phyloP scores from a whole-genome alignment of 2,888 invertebrate species.

The Thecophora atra region DNA sequence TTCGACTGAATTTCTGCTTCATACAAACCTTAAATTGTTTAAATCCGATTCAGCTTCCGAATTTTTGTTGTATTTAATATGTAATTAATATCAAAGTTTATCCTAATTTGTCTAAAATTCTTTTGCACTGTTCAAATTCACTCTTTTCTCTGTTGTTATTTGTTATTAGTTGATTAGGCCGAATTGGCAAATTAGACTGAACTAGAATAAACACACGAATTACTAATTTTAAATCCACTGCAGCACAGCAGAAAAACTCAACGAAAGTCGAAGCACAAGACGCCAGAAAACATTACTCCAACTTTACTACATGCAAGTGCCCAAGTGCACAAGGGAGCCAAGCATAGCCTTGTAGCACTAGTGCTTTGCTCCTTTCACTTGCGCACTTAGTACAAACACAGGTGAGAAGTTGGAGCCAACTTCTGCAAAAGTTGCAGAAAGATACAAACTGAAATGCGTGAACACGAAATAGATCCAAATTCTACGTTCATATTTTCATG shows the following conservation, averaged over 20 bases:
- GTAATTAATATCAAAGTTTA: too few relatives aligned
- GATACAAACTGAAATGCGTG: constrained; percentile 18
- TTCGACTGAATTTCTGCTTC: too few relatives aligned
- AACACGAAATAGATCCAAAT: not conserved
- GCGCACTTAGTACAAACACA: not conserved
- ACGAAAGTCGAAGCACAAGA: constrained; percentile 7
- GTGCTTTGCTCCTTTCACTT: not conserved
- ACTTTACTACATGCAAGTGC: not conserved
- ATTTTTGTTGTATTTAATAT: too few relatives aligned
- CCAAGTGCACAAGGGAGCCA: constrained; percentile 6
- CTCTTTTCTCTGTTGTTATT: too few relatives aligned
- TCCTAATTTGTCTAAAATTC: too few relatives aligned
- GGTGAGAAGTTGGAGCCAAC: not conserved
- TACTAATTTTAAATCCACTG: not conserved
- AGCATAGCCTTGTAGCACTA: not conserved
- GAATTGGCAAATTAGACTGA: not conserved
- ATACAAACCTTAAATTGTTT: too few relatives aligned
- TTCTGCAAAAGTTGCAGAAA: not conserved
- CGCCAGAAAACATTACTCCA: constrained; percentile 9
- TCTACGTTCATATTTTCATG: not conserved
- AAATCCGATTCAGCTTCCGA: too few relatives aligned
- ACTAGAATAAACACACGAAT: not conserved
- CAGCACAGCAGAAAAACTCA: constrained; percentile 13
- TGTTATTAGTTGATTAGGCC: constrained; percentile 2
- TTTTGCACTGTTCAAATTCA: too few relatives aligned